Percentiles rank a stretch among this genome's conserved stretches.
Evolutionary conservation across 2,888 invertebrate genomes (phyloP).

Genomic region (Callinectes sapidus): DNA sequence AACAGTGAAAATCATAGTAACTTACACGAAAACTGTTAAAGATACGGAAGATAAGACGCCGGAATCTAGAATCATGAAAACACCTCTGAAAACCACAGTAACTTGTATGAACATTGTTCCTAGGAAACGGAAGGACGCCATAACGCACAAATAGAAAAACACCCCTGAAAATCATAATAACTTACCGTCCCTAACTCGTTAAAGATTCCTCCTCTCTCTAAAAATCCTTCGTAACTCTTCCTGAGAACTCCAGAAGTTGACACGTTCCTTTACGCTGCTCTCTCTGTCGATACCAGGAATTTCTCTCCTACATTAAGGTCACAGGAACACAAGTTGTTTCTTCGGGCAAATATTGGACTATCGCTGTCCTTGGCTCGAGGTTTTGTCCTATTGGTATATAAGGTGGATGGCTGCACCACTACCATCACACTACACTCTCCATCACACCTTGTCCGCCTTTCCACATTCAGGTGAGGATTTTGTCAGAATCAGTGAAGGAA

Average conservation of each 20-base stretch:
- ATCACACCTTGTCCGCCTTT: not conserved
- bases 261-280: not conserved
- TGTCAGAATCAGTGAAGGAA: not conserved
- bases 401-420: not conserved
- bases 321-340: not conserved
- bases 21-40: too few relatives aligned
- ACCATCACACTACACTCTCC: not conserved
- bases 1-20: too few relatives aligned
- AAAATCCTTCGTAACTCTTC: conserved; percentile 1
- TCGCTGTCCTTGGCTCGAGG: conserved; percentile 39
- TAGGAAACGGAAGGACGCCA: too few relatives aligned
- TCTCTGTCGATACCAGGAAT: not conserved
- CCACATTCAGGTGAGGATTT: not conserved
- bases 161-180: too few relatives aligned
- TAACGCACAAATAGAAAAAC: too few relatives aligned
- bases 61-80: too few relatives aligned
- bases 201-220: not conserved
- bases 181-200: not conserved
- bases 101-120: too few relatives aligned
- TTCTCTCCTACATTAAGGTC: conserved; percentile 25
- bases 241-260: not conserved
- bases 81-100: too few relatives aligned
- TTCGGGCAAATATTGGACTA: conserved; percentile 38
- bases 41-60: too few relatives aligned
- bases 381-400: conserved; percentile 34